Base-by-base conservation (phyloP, 2,888 invertebrate genomes). In the Apoderus coryli region DNA sequence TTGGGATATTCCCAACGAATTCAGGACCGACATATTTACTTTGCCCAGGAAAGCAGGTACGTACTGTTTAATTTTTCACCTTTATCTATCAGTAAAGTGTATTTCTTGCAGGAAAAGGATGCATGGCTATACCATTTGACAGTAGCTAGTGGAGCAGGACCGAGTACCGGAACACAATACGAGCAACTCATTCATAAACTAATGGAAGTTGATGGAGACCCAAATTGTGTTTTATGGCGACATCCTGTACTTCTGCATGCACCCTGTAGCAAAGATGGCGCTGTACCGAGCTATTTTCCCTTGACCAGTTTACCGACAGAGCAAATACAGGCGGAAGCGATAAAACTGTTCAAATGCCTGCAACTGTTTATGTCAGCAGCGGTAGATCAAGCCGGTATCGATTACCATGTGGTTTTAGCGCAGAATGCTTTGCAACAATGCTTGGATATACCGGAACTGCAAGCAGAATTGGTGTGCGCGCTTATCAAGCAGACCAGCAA, bases 291-390 rank as follows among this genome's bases (percentile, higher is more conserved):
- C 3, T 58, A 58, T 41, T 79, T 86, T 29, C 89, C 93, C 1
- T 65, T 93, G 12, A 90, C 92, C 1, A 89, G 90, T 19, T 65
- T 93, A 35, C 84, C 88, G 33, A 82, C 86, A 0, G 89, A 90
- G 56, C 68, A 76, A 5, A 63, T 92, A 45, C 90, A 92, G 46
- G 57, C 76, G 3, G 90, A 90, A 62, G 90, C 92, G 34, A 71
- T 92, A 44, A 90, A 93, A 59, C 63, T 93, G 38, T 93, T 92
- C 54, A 92, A 92, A 86, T 88, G 90, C 57, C 81, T 89, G 43
- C 89, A 93, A 54, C 69, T 95, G 42, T 96, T 95, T 64, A 89
- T 88, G 74, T 90, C 89, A 3, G 92, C 93, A 40, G 80, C 86
- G 25, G 84, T 96, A 44, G 92, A 93, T 61, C 85, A 86, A 51